Evolutionary conservation across 2,113 vertebrate genomes (phyloP), one percentile per base, ranked within the genome.

Genomic region (Rhombomys opimus): DNA sequence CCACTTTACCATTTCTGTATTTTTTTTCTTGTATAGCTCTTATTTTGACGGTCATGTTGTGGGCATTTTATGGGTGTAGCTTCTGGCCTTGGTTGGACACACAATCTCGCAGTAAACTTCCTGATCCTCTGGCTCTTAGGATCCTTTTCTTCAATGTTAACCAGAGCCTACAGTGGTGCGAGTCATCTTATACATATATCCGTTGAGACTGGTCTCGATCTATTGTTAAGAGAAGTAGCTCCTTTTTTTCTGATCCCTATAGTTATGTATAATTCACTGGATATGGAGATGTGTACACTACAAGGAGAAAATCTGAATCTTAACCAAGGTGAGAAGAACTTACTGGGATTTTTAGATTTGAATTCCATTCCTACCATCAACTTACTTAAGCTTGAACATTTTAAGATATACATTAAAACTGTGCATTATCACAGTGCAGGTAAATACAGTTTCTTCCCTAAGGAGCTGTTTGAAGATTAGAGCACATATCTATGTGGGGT

Each of bases 371-470:
- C 1, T 50, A 65, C 3, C 13, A 54, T 77, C 32, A 86, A 94
- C 50, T 35, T 73, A 12, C 87, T 76, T 50, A 92, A 85, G 2
- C 35, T 92, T 23, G 61, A 87, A 63, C 8, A 80, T 35, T 1
- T 94, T 97, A 90, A 41, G n/a, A 68, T 85, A 52, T 2, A 8
- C 30, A 2, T 32, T 38, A 9, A 73, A 95, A 7, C 30, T 12
- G 32, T 77, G 2, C 75, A 84, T 2, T 38, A 80, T 22, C 32
- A 80, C 52, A 46, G 10, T 68, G 12, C 32, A 90, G 38, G 13
- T 27, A 72, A 92, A 65, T 72, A 41, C n/a, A 91, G 80, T 17
- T 89, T 95, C 11, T 25, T 52, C 3, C 35, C 88, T 76, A 92
- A 65, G 87, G 0, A 7, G 30, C 59, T 1, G 77, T 63, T 92